phyloP scores from a whole-genome alignment of 2,888 invertebrate genomes.

The Stenchaetothrips biformis region DNA sequence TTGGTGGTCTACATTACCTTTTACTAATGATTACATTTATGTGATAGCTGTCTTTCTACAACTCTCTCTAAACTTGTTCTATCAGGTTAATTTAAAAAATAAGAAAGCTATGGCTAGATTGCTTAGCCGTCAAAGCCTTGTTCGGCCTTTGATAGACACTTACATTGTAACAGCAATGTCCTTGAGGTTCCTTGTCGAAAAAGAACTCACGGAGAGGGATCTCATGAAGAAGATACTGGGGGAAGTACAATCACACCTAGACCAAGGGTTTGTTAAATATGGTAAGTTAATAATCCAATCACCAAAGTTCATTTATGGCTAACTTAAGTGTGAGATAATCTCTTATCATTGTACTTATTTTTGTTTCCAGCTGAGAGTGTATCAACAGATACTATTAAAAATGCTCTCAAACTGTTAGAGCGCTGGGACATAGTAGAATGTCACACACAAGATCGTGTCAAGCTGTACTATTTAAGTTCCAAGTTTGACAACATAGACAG shows the following conservation, averaged over 20 bases:
- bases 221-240: slow-evolving; percentile 61
- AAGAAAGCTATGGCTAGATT: not conserved
- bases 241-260: slow-evolving; percentile 60
- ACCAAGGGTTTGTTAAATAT: slow-evolving; percentile 55
- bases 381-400: slow-evolving; percentile 78
- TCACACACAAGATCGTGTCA: slow-evolving; percentile 44
- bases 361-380: slow-evolving; percentile 73
- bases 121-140: slow-evolving; percentile 40
- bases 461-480: slow-evolving; percentile 48
- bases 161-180: slow-evolving; percentile 63
- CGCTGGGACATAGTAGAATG: slow-evolving; percentile 74
- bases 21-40: not conserved
- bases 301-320: slow-evolving; percentile 27
- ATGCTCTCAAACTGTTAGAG: slow-evolving; percentile 74
- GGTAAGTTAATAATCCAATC: slow-evolving; percentile 50
- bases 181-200: slow-evolving; percentile 53
- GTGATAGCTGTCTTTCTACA: not conserved
- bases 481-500: slow-evolving; percentile 47
- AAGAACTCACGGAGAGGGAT: slow-evolving; percentile 59
- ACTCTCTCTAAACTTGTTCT: not conserved
- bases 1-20: not conserved
- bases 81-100: not conserved
- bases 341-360: slow-evolving; percentile 30
- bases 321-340: slow-evolving; percentile 23
- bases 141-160: slow-evolving; percentile 69